These are phyloP conservation scores for Varanus salvator DNA, from an alignment of 2,113 vertebrate genomes.

Conservation along the genomic window DNA sequence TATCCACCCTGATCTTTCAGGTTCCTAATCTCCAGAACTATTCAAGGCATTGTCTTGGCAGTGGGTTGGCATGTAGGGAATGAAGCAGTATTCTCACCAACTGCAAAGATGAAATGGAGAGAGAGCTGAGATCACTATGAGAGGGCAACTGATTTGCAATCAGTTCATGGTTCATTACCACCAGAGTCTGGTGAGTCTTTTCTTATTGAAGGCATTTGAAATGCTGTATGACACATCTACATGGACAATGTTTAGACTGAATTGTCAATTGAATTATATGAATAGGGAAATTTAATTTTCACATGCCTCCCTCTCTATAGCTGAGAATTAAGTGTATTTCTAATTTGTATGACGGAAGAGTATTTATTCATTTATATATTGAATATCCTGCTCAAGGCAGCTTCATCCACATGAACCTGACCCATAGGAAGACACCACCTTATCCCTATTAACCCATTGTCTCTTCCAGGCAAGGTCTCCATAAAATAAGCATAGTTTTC, in stretches of 20 bases:
- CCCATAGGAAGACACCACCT: background rate
- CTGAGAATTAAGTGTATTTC: background rate
- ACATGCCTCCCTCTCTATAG: background rate
- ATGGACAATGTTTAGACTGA: background rate
- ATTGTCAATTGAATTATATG: background rate
- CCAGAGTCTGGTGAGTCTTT: background rate
- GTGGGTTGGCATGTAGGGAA: background rate
- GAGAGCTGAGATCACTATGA: background rate
- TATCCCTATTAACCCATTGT: background rate
- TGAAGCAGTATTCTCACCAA: background rate
- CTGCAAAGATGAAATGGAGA: background rate
- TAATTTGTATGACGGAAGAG: background rate
- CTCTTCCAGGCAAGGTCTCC: background rate
- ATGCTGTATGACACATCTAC: background rate
- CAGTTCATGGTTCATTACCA: background rate
- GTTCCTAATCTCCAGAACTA: background rate
- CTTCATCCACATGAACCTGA: background rate
- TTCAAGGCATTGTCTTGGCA: background rate
- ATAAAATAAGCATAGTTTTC: fast-evolving
- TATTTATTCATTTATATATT: too few species aligned
- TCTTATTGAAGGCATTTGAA: background rate
- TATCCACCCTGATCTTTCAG: background rate
- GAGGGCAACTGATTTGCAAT: background rate
- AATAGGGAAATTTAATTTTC: background rate
- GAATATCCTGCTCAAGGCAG: too few species aligned